phyloP scores from a whole-genome alignment of 2,888 invertebrate genomes.

The Euzophera pinguis region DNA sequence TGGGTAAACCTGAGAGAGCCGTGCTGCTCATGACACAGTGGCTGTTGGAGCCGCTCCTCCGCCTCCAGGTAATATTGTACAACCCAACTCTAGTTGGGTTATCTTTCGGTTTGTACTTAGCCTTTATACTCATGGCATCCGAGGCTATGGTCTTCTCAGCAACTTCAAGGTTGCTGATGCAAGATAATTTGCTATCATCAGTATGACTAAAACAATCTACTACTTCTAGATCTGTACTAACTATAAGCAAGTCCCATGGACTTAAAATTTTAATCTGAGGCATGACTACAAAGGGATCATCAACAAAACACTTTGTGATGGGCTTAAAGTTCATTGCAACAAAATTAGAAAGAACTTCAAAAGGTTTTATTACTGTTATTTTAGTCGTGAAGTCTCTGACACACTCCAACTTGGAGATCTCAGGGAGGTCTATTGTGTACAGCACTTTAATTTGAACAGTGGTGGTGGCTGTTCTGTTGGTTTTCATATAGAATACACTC shows the following conservation, averaged over 20 bases:
- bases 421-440: constrained; percentile 69
- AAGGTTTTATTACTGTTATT: constrained; percentile 84
- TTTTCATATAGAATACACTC: constrained; percentile 79
- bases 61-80: constrained; percentile 69
- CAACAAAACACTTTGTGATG: constrained; percentile 82
- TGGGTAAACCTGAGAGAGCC: constrained; percentile 75
- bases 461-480: constrained; percentile 81
- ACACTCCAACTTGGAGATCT: constrained; percentile 69
- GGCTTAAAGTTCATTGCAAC: constrained; percentile 83
- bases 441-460: constrained; percentile 81
- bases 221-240: constrained; percentile 82
- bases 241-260: constrained; percentile 84
- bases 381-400: constrained; percentile 81
- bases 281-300: constrained; percentile 85
- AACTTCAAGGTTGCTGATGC: constrained; percentile 58
- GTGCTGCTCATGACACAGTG: constrained; percentile 75
- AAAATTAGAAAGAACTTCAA: constrained; percentile 84
- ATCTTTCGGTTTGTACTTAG: constrained; percentile 65
- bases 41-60: constrained; percentile 46
- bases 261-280: constrained; percentile 84
- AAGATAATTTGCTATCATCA: constrained; percentile 56
- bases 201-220: constrained; percentile 66
- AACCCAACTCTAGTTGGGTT: constrained; percentile 61
- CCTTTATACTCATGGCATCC: constrained; percentile 66
- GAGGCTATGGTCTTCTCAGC: constrained; percentile 63